These are phyloP conservation scores for Albula glossodonta DNA, from an alignment of 2,113 vertebrate species.

Conservation along the genomic window DNA sequence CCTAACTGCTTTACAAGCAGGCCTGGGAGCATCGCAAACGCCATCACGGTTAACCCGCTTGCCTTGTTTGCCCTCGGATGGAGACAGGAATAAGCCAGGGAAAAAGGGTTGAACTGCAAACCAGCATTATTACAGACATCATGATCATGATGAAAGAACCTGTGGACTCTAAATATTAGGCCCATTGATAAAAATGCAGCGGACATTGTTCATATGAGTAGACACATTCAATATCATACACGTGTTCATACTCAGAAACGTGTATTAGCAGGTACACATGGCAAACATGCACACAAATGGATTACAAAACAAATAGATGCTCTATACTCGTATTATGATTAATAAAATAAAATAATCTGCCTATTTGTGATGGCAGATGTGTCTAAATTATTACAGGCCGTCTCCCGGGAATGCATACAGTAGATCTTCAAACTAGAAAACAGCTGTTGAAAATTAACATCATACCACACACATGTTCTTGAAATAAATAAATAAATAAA, in stretches of 20 bases:
- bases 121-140: not conserved
- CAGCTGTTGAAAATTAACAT: slow-evolving; percentile 72
- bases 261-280: not conserved
- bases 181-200: not conserved
- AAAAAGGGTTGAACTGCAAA: not conserved
- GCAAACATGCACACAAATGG: not conserved
- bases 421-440: slow-evolving; percentile 69
- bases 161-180: no score
- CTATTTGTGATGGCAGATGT: slow-evolving; percentile 77
- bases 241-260: slow-evolving; percentile 2
- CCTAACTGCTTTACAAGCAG: slow-evolving; percentile 15
- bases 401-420: slow-evolving; percentile 75
- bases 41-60: not conserved
- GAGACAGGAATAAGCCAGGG: not conserved
- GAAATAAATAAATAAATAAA: slow-evolving; percentile 23
- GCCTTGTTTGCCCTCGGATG: not conserved
- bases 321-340: slow-evolving; percentile 66
- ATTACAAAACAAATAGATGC: not conserved
- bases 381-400: slow-evolving; percentile 77
- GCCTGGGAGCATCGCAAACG: not conserved
- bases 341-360: slow-evolving; percentile 65
- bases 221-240: not conserved
- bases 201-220: not conserved
- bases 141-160: not conserved
- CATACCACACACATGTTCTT: slow-evolving; percentile 67